phyloP scores from a whole-genome alignment of 2,888 invertebrate genomes.

The Alloscopus bannaensis region DNA sequence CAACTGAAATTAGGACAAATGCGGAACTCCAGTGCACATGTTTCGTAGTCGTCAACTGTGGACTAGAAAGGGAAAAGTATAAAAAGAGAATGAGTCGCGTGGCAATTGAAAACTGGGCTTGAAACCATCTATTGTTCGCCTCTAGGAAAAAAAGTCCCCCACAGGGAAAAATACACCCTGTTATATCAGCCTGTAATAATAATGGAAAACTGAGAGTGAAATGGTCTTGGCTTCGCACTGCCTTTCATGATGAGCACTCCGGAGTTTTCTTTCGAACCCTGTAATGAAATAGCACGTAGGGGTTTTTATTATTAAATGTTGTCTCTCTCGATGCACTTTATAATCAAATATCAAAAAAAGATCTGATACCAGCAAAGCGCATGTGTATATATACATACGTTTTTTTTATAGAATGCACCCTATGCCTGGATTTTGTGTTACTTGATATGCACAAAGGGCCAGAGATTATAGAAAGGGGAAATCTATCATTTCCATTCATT shows the following conservation, averaged over 20 bases:
- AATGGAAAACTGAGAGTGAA: constrained; percentile 35
- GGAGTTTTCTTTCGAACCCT: constrained; percentile 36
- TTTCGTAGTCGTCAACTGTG: no score
- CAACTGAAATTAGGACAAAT: constrained; percentile 53
- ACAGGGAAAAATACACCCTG: constrained; percentile 58
- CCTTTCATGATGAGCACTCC: constrained; percentile 25
- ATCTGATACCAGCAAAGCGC: no score
- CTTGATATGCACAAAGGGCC: constrained; percentile 52
- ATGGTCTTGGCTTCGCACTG: constrained; percentile 35
- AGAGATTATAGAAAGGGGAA: constrained; percentile 16
- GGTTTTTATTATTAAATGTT: constrained; percentile 35
- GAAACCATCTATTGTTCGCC: constrained; percentile 64
- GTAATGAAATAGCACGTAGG: constrained; percentile 37
- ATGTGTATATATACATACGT: no score
- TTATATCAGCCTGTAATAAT: constrained; percentile 51
- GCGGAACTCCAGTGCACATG: background rate
- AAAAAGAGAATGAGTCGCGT: constrained; percentile 69
- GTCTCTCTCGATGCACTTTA: constrained; percentile 36
- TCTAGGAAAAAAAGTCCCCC: constrained; percentile 57
- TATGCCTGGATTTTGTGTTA: constrained; percentile 28
- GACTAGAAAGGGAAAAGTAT: constrained; percentile 15
- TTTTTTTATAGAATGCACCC: no score
- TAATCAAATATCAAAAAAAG: constrained; percentile 53
- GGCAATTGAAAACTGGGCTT: constrained; percentile 70
- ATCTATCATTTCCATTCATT: constrained; percentile 60